Percentiles rank a stretch among this genome's conserved stretches.
Evolutionary conservation across 2,888 invertebrate species (phyloP).

Genomic region (Amiota minor): DNA sequence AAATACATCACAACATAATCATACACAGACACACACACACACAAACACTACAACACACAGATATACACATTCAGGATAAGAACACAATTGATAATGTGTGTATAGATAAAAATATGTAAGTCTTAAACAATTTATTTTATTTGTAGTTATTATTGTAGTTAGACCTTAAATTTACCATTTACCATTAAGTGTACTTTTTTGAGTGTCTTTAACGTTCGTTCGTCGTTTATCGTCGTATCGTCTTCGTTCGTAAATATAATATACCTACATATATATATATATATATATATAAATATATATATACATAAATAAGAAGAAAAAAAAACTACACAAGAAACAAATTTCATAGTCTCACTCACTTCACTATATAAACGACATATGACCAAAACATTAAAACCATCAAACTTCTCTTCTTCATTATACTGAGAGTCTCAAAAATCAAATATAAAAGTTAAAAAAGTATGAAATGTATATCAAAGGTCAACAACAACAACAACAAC

Average conservation of each 20-base stretch:
- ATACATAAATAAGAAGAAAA: slow-evolving; percentile 43
- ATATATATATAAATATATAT: slow-evolving; percentile 42
- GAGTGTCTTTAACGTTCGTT: slow-evolving; percentile 42
- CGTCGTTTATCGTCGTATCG: slow-evolving; percentile 16
- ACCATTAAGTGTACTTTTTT: slow-evolving; percentile 54
- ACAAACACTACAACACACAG: not conserved
- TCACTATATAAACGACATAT: no score
- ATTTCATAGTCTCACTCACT: not conserved
- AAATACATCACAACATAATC: slow-evolving; percentile 16
- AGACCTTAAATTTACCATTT: slow-evolving; percentile 43
- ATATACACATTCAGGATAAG: slow-evolving; percentile 15
- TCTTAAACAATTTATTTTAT: slow-evolving; percentile 11
- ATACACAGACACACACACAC: slow-evolving; percentile 28
- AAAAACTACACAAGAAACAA: not conserved
- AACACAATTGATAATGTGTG: no score
- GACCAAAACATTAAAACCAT: no score
- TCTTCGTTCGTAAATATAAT: slow-evolving; percentile 47
- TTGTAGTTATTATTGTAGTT: slow-evolving; percentile 50
- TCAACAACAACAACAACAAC: slow-evolving; percentile 38
- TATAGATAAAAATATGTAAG: slow-evolving; percentile 2
- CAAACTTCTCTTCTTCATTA: no score
- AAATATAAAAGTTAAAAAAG: slow-evolving; percentile 32
- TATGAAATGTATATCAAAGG: slow-evolving; percentile 45
- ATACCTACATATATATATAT: slow-evolving; percentile 35
- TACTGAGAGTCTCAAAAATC: slow-evolving; percentile 7